These are phyloP conservation scores for Tympanoctomys barrerae DNA, from an alignment of 2,797 vertebrate species.

Conservation along the genomic window DNA sequence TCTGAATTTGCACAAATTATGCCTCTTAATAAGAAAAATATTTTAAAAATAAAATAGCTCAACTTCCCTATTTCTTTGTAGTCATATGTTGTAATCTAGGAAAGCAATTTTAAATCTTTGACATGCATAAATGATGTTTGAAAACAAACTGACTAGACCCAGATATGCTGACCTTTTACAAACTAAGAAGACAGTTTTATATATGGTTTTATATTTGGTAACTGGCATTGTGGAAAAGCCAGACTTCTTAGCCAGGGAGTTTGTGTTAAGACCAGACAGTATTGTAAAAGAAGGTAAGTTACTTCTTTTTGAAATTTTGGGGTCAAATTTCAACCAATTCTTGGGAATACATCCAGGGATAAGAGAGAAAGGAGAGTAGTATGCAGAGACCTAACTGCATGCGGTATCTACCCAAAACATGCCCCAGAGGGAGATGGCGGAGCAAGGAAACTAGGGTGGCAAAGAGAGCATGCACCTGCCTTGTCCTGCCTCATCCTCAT, in stretches of 20 bases:
- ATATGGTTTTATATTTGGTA: not conserved
- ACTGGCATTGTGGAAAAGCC: not conserved
- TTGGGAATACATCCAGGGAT: not conserved
- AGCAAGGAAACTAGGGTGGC: not conserved
- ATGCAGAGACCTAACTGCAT: not conserved
- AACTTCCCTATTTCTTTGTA: not conserved
- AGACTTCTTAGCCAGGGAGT: not conserved
- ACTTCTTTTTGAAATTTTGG: not conserved
- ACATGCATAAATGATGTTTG: not conserved
- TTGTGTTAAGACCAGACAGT: not conserved
- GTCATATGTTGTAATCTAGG: not conserved
- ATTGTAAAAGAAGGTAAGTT: not conserved
- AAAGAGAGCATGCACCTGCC: not conserved
- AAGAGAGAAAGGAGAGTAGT: not conserved
- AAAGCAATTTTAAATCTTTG: not conserved
- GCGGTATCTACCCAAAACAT: not conserved
- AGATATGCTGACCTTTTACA: not conserved
- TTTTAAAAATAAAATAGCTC: not conserved
- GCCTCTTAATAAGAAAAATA: not conserved
- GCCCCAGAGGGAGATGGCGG: not conserved
- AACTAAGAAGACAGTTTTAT: not conserved
- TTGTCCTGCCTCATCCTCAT: rapidly evolving
- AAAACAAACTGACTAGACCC: not conserved
- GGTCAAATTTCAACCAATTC: not conserved
- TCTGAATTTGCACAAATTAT: not conserved